phyloP scores from a whole-genome alignment of 2,797 vertebrate species.

The Ceyx erithaca region DNA sequence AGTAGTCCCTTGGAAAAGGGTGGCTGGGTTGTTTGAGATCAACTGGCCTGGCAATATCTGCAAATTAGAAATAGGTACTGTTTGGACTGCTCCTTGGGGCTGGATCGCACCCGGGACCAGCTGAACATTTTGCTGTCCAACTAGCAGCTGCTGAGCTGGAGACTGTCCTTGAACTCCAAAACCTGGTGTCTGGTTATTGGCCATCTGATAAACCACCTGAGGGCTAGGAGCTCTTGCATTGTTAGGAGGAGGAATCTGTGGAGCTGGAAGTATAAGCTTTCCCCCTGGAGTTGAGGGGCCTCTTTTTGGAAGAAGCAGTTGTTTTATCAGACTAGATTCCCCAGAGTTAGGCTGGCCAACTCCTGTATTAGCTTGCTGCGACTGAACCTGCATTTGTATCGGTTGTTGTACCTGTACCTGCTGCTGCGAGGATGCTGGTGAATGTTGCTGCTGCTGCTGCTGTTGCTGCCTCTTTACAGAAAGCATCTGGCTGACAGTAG shows the following conservation, averaged over 20 bases:
- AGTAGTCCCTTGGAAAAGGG: slow-evolving; percentile 93
- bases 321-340: slow-evolving; percentile 99
- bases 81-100: slow-evolving; percentile 87
- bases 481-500: slow-evolving; percentile 93
- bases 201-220: slow-evolving; percentile 96
- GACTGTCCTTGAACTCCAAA: slow-evolving; percentile 87
- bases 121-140: slow-evolving; percentile 91
- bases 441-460: slow-evolving; percentile 83
- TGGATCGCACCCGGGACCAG: slow-evolving; percentile 91
- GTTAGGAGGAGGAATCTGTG: slow-evolving; percentile 93
- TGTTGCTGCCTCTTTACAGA: slow-evolving; percentile 92
- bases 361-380: slow-evolving; percentile 77
- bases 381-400: slow-evolving; percentile 82
- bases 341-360: slow-evolving; percentile 90
- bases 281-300: slow-evolving; percentile 96
- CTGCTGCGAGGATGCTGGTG: slow-evolving; percentile 80
- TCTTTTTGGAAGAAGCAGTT: slow-evolving; percentile 97
- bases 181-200: slow-evolving; percentile 83
- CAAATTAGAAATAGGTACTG: slow-evolving; percentile 92
- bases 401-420: slow-evolving; percentile 81
- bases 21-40: slow-evolving; percentile 90
- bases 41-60: slow-evolving; percentile 92
- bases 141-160: slow-evolving; percentile 89
- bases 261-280: slow-evolving; percentile 96
- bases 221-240: slow-evolving; percentile 89